A percentile compares a stretch with the other conserved stretches of the same genome.
These are phyloP conservation scores for Lutjanus erythropterus DNA, from an alignment of 2,113 vertebrate genomes.

Conservation along the genomic window DNA sequence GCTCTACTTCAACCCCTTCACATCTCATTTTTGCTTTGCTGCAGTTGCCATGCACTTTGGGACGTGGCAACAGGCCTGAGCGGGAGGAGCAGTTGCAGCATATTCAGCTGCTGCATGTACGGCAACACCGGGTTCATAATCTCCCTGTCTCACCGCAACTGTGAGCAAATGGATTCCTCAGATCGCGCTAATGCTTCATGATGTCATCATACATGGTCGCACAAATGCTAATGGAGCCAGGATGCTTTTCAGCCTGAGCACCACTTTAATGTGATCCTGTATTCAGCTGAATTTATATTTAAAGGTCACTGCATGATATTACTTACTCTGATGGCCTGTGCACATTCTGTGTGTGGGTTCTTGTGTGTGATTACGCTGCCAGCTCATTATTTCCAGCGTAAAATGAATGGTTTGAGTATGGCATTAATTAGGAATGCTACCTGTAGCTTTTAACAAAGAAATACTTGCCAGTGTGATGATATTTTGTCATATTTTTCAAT, in stretches of 20 bases:
- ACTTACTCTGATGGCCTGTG: constrained; percentile 12
- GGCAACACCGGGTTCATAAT: constrained; percentile 28
- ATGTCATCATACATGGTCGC: constrained; percentile 40
- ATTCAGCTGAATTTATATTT: constrained; percentile 38
- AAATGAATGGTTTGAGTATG: neutral
- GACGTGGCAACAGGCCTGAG: constrained; percentile 55
- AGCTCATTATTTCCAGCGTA: neutral
- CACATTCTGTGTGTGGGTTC: neutral
- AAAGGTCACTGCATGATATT: constrained; percentile 35
- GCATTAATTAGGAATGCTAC: neutral
- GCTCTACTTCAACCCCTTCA: constrained; percentile 37
- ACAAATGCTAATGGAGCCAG: constrained; percentile 45
- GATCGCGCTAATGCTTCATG: constrained; percentile 45
- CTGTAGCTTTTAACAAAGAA: constrained; percentile 7
- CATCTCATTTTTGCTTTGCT: constrained; percentile 22
- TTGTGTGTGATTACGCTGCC: neutral
- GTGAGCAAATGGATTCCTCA: constrained; percentile 62
- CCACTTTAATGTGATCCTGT: constrained; percentile 40
- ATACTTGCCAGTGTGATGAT: neutral
- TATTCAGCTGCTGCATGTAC: constrained; percentile 5
- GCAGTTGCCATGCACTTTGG: constrained; percentile 62
- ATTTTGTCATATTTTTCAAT: neutral
- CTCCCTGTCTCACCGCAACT: constrained; percentile 41
- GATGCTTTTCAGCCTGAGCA: constrained; percentile 29
- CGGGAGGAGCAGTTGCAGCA: neutral